phyloP scores from a whole-genome alignment of 2,797 vertebrate genomes.

The Megaceryle alcyon region DNA sequence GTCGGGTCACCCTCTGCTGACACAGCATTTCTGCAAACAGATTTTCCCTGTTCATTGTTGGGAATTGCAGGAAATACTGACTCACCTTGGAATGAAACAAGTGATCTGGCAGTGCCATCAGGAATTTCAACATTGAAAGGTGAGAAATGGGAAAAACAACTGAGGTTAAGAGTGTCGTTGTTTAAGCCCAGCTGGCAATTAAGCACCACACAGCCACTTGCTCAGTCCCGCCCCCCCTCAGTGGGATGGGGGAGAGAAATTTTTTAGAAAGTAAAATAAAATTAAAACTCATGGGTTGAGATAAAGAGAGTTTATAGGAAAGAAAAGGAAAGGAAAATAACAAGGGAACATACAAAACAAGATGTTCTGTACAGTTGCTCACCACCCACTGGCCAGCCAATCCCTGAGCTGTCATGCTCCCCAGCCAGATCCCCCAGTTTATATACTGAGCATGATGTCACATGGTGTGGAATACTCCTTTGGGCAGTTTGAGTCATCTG shows the following conservation, averaged over 20 bases:
- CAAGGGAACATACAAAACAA: neutral
- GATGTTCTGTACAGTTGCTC: neutral
- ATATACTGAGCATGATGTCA: neutral
- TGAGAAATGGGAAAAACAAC: neutral
- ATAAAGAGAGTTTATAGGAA: neutral
- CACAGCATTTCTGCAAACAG: neutral
- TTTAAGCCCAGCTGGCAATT: neutral
- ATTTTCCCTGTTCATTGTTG: neutral
- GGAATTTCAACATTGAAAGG: neutral
- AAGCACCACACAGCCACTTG: neutral
- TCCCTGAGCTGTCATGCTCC: neutral
- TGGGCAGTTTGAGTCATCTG: neutral
- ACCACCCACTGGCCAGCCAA: neutral
- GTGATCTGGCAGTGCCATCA: neutral
- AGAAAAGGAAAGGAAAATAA: neutral
- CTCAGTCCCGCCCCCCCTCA: neutral
- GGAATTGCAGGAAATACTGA: neutral
- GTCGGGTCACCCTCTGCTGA: neutral
- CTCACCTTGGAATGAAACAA: neutral
- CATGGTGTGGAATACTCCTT: neutral
- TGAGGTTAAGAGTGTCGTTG: neutral
- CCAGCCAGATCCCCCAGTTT: neutral
- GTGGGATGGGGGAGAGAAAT: neutral
- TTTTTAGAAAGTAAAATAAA: neutral
- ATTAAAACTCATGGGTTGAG: neutral